phyloP scores from a whole-genome alignment of 2,797 vertebrate genomes.

The Dipus sagitta region DNA sequence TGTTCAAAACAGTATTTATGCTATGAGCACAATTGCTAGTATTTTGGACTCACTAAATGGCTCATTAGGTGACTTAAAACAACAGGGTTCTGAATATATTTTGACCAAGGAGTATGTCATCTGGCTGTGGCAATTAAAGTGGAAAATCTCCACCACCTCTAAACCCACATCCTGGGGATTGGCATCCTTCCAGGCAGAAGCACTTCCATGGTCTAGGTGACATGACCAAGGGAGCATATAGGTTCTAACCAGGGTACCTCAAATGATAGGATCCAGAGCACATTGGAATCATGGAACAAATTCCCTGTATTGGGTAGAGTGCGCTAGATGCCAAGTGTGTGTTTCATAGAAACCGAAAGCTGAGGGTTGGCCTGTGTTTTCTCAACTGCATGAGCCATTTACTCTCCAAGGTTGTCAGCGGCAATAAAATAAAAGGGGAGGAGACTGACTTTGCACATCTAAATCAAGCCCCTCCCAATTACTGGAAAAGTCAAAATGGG shows the following conservation, averaged over 20 bases:
- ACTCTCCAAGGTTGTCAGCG: neutral
- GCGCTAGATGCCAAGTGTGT: neutral
- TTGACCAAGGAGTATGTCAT: conserved; percentile 21
- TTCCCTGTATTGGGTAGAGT: neutral
- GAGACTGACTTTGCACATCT: neutral
- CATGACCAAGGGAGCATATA: neutral
- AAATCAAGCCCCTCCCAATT: neutral
- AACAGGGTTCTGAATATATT: neutral
- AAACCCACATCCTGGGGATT: neutral
- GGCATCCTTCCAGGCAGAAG: neutral
- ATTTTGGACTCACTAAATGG: neutral
- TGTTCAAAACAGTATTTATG: neutral
- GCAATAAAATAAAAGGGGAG: neutral
- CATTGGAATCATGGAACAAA: neutral
- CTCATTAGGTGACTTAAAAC: conserved; percentile 37
- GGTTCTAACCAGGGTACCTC: neutral
- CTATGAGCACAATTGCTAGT: neutral
- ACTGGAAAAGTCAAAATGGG: neutral
- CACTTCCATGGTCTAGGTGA: neutral
- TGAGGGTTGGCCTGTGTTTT: neutral
- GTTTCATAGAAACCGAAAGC: neutral
- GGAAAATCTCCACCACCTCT: neutral
- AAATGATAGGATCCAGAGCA: neutral
- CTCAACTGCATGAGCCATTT: neutral
- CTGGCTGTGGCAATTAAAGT: conserved; percentile 7